phyloP scores from a whole-genome alignment of 2,113 vertebrate species.

The Hypomesus transpacificus region DNA sequence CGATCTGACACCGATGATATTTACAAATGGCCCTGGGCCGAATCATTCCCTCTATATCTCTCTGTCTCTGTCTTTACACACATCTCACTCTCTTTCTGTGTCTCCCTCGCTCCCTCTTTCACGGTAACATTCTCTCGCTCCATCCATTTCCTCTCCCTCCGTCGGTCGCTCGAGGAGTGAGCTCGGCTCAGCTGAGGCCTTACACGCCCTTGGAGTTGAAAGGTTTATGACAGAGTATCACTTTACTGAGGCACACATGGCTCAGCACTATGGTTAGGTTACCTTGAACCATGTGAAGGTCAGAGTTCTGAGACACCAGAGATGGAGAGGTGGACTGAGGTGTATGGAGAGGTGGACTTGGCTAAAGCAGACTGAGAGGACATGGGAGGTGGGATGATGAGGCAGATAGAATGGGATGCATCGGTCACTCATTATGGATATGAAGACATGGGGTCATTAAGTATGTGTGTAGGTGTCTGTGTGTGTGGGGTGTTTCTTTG shows the following conservation, averaged over 20 bases:
- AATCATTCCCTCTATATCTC: not conserved
- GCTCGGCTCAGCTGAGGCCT: conserved; percentile 10
- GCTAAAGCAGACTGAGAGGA: not conserved
- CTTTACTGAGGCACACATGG: conserved; percentile 24
- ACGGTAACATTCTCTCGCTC: not conserved
- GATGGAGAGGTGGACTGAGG: not conserved
- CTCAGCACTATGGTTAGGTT: conserved; percentile 31
- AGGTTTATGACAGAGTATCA: conserved; percentile 31
- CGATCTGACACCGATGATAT: conserved; percentile 37
- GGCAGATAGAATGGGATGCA: not conserved
- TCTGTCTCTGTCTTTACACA: not conserved
- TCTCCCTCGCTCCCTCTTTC: conserved; percentile 1
- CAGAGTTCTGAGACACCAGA: conserved; percentile 7
- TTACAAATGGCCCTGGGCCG: conserved; percentile 30
- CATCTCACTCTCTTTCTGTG: not conserved
- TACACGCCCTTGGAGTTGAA: conserved; percentile 41
- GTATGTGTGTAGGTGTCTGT: too few relatives aligned
- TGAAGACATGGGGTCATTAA: not conserved
- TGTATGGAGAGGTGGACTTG: not conserved
- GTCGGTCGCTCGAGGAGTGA: not conserved
- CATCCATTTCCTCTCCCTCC: not conserved
- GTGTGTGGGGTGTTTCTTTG: too few relatives aligned
- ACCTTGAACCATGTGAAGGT: conserved; percentile 35
- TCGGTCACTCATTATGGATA: not conserved
- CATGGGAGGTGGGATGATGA: not conserved